These are phyloP conservation scores for Athalia rosae DNA, from an alignment of 2,888 invertebrate species.

Conservation along the genomic window DNA sequence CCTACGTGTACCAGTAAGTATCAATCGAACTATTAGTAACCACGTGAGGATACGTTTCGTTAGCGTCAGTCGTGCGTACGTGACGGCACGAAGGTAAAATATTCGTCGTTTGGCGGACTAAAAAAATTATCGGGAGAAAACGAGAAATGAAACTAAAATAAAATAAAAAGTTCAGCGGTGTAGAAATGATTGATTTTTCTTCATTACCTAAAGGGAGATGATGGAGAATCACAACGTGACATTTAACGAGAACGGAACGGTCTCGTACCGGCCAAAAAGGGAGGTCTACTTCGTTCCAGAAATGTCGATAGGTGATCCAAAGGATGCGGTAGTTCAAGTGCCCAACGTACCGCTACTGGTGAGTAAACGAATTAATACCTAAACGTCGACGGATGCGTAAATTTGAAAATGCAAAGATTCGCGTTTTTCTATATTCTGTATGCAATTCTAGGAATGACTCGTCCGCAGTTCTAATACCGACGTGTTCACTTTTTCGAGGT, in stretches of 20 bases:
- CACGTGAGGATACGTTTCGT: neutral
- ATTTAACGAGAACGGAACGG: slow-evolving; percentile 80
- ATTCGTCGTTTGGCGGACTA: neutral
- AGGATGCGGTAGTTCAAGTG: slow-evolving; percentile 77
- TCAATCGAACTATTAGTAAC: neutral
- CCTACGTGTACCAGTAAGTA: slow-evolving; percentile 87
- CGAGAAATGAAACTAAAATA: slow-evolving; percentile 10
- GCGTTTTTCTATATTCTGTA: too few relatives aligned
- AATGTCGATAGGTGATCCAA: slow-evolving; percentile 80
- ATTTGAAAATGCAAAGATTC: neutral
- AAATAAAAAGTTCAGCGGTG: neutral
- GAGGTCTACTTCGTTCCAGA: slow-evolving; percentile 78
- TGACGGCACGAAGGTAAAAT: neutral
- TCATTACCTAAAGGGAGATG: slow-evolving; percentile 77
- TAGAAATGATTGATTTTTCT: neutral
- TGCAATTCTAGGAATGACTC: too few relatives aligned
- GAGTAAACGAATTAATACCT: slow-evolving; percentile 69
- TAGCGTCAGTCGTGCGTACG: neutral
- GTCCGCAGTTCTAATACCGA: neutral
- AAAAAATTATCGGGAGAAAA: neutral
- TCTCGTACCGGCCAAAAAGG: slow-evolving; percentile 80
- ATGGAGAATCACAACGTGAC: slow-evolving; percentile 81
- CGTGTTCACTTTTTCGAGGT: slow-evolving; percentile 1
- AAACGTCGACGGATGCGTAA: slow-evolving; percentile 5
- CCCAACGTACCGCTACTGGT: slow-evolving; percentile 85